Evolutionary conservation across 2,888 invertebrate species (phyloP).

Genomic region (Troides oblongomaculatus): DNA sequence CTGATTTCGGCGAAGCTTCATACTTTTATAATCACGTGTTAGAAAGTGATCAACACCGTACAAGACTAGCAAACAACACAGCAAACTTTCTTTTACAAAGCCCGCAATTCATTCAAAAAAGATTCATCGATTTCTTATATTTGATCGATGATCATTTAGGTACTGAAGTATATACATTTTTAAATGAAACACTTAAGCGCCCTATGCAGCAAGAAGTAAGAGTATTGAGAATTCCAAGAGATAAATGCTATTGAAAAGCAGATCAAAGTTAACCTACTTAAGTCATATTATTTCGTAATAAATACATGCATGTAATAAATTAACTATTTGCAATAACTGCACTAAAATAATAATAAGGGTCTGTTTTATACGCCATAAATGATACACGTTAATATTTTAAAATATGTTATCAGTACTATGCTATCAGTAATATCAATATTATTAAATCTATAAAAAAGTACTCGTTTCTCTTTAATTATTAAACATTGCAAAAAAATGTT

Average conservation of each 20-base stretch:
- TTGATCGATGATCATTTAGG: conserved; percentile 88
- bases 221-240: conserved; percentile 12
- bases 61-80: conserved; percentile 37
- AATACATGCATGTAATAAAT: too few species aligned
- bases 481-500: too few species aligned
- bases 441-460: too few species aligned
- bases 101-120: conserved; percentile 82
- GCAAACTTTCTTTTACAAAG: conserved; percentile 32
- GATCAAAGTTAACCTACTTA: too few species aligned
- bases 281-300: too few species aligned
- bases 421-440: too few species aligned
- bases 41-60: conserved; percentile 34
- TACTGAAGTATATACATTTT: conserved; percentile 42
- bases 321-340: too few species aligned
- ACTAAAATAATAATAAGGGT: too few species aligned
- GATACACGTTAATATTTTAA: too few species aligned
- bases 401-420: too few species aligned
- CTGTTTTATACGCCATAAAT: too few species aligned
- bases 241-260: conserved; percentile 3
- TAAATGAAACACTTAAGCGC: conserved; percentile 5
- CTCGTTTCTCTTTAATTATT: too few species aligned
- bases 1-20: conserved; percentile 80
- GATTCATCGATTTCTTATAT: conserved; percentile 87
- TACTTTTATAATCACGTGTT: conserved; percentile 83
- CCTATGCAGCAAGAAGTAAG: neutral